Evolutionary conservation across 2,113 vertebrate genomes (phyloP), one percentile per base, ranked within the genome.

Genomic region (Myotis davidii): DNA sequence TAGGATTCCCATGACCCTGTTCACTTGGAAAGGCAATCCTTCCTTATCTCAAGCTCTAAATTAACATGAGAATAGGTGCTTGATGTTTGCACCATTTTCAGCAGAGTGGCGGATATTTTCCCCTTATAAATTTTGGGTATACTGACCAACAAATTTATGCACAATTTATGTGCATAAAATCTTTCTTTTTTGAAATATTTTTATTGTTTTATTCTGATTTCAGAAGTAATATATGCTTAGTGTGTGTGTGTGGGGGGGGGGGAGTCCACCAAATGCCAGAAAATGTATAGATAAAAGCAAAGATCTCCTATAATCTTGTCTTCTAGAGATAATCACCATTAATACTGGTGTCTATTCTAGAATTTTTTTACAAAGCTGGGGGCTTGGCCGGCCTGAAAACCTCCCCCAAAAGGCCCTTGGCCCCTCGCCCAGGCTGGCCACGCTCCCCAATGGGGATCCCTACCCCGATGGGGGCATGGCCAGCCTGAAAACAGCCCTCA

Each of bases 181-280:
- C 20, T 45, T 94, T 25, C 9, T 65, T 73, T 64, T 64, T 65
- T 20, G 6, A 59, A 84, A 79, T 56, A 56, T 52, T 20, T 90
- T 72, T 78, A 25, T 32, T 69, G 13, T 29, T 79, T 96, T 70
- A 72, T 65, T 79, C 48, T 61, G 79, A 88, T 86, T 79, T 94
- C 78, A 73, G 70, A 90, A 79, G 27, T 56, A 82, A 84, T 42
- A 48, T 59, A 21, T n/a, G 12, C 21, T 82, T 76, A 73, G 14
- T 88, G 42, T 42, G 7, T 42, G 42, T 39, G 39, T 39, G 39
- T 42, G 18, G 18, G 5, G 20, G 56, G 56, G 23, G 76, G 34
- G 85, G 61, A 76, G 59, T 32, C 50, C 45, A 61, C 16, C 56
- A 94, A 78, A 84, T 78, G 6, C 70, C 34, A 85, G 54, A 34